phyloP scores from a whole-genome alignment of 2,113 vertebrate species.

The Stegastes partitus region DNA sequence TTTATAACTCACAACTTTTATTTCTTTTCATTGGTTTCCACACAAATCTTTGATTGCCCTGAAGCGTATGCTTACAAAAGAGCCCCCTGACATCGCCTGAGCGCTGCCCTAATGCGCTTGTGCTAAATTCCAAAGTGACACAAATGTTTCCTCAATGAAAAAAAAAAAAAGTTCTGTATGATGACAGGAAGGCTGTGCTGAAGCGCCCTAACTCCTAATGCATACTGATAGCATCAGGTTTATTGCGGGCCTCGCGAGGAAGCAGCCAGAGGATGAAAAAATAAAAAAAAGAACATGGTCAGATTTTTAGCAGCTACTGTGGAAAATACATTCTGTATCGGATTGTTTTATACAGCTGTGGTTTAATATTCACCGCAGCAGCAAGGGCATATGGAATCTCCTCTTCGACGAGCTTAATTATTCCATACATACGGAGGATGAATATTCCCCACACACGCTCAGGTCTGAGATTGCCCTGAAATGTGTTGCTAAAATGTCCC shows the following conservation, averaged over 20 bases:
- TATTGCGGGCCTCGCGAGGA: slow-evolving; percentile 24
- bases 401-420: background rate
- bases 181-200: slow-evolving; percentile 19
- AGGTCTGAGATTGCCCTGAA: slow-evolving; percentile 4
- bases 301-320: background rate
- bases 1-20: slow-evolving; percentile 10
- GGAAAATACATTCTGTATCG: background rate
- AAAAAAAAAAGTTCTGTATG: slow-evolving; percentile 36
- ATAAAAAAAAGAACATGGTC: slow-evolving; percentile 24
- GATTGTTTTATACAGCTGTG: background rate
- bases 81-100: slow-evolving; percentile 8
- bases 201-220: slow-evolving; percentile 28
- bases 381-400: slow-evolving; percentile 11
- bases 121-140: slow-evolving; percentile 1
- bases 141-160: slow-evolving; percentile 35
- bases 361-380: slow-evolving; percentile 31
- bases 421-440: slow-evolving; percentile 20
- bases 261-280: slow-evolving; percentile 16
- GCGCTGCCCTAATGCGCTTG: background rate
- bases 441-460: background rate
- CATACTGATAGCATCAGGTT: slow-evolving; percentile 22
- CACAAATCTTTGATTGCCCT: background rate
- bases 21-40: slow-evolving; percentile 35
- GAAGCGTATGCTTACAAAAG: slow-evolving; percentile 11
- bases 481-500: background rate